Percentiles rank a stretch among this genome's conserved stretches.
Evolutionary conservation across 2,888 invertebrate species (phyloP).

Genomic region (Macrophya annulata): DNA sequence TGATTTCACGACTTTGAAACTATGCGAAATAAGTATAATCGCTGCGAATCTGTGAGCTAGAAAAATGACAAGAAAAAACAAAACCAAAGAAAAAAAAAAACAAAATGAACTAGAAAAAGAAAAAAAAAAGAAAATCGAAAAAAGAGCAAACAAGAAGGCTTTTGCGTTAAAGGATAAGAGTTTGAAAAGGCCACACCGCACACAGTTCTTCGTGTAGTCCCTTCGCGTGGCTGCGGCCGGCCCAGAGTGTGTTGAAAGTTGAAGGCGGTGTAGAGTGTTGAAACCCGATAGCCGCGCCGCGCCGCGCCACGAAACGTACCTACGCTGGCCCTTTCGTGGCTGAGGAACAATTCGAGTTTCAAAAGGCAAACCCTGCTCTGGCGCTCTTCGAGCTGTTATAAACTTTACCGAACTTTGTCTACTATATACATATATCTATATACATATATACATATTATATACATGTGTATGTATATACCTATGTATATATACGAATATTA

Average conservation of each 20-base stretch:
- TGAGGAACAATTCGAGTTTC: constrained; percentile 73
- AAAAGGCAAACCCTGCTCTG: constrained; percentile 71
- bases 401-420: constrained; percentile 48
- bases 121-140: constrained; percentile 6
- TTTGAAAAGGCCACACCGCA: constrained; percentile 59
- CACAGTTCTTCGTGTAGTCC: constrained; percentile 46
- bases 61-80: constrained; percentile 40
- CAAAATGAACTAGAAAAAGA: background rate
- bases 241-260: constrained; percentile 73
- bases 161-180: constrained; percentile 53
- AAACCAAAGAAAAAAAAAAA: constrained; percentile 12
- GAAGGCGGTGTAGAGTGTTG: constrained; percentile 76
- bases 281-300: constrained; percentile 73
- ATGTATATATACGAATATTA: background rate
- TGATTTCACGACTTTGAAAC: background rate
- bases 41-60: constrained; percentile 20
- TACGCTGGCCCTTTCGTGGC: constrained; percentile 64
- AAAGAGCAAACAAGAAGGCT: constrained; percentile 21
- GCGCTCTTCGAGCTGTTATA: constrained; percentile 63
- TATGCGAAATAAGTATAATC: background rate
- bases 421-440: constrained; percentile 6
- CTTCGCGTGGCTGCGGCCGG: constrained; percentile 60
- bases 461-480: too few relatives aligned
- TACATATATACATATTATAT: background rate
- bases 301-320: constrained; percentile 71